Conservation (phyloP, 2,113 vertebrate genomes). For the Numenius arquata region DNA sequence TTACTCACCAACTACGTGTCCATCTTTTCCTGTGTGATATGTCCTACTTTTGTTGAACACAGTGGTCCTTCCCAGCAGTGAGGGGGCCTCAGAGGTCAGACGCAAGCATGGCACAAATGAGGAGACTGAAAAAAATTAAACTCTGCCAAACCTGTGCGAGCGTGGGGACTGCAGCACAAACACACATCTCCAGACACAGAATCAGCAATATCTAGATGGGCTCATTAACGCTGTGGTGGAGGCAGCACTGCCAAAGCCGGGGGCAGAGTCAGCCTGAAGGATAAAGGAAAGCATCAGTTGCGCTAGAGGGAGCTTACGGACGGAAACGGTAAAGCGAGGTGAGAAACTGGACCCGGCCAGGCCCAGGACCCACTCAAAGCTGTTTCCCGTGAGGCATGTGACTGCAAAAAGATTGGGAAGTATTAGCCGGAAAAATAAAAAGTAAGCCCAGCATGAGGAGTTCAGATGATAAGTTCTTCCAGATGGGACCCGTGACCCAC, state of each 20-base stretch:
- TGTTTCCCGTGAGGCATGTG: neutral
- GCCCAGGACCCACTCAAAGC: neutral
- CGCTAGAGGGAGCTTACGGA: neutral
- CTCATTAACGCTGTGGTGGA: neutral
- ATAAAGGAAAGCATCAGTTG: neutral
- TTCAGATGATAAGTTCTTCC: constrained; percentile 26
- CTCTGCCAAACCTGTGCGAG: neutral
- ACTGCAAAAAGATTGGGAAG: neutral
- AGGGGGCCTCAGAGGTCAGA: neutral
- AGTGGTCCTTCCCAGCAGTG: neutral
- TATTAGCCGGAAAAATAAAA: neutral
- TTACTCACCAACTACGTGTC: neutral
- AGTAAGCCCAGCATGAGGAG: neutral
- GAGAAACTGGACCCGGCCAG: neutral
- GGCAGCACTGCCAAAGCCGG: neutral
- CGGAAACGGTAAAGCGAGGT: neutral
- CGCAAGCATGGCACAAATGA: neutral
- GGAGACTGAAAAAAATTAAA: neutral
- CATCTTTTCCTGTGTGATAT: neutral
- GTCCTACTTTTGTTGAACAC: neutral
- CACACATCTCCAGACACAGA: neutral
- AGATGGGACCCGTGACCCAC: neutral
- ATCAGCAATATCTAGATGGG: neutral
- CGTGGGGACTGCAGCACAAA: neutral
- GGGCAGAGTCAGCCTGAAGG: neutral